A percentile compares a stretch with the other conserved stretches of the same genome.
Evolutionary conservation across 2,113 vertebrate species (phyloP).

Genomic region (Actenoides lindsayi): DNA sequence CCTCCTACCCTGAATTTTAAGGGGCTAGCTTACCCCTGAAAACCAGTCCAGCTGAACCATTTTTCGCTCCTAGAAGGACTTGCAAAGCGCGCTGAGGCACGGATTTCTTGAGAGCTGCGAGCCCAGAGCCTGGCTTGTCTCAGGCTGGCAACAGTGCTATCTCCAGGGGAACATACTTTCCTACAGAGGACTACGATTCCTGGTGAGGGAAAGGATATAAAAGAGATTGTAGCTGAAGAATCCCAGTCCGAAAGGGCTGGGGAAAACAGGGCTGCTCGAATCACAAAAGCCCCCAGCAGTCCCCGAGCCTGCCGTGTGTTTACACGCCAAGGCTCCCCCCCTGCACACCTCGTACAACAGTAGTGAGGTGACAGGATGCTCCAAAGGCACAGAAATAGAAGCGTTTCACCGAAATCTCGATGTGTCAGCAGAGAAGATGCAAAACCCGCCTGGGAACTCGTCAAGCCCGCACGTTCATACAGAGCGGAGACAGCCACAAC

Average conservation of each 20-base stretch:
- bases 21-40: neutral
- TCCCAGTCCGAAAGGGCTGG: neutral
- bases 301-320: neutral
- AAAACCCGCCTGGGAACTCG: neutral
- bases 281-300: neutral
- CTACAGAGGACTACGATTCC: rapidly evolving
- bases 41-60: neutral
- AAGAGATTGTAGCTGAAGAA: neutral
- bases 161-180: neutral
- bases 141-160: neutral
- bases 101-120: neutral
- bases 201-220: neutral
- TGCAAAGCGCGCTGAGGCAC: neutral
- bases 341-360: neutral
- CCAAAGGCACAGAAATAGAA: neutral
- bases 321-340: too few species aligned
- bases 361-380: neutral
- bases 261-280: neutral
- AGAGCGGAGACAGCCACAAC: conserved; percentile 21
- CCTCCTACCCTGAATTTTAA: neutral
- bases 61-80: neutral
- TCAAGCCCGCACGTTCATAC: neutral
- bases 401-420: neutral
- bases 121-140: neutral
- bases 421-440: conserved; percentile 22